phyloP scores from a whole-genome alignment of 2,113 vertebrate species.

The Eretmochelys imbricata region DNA sequence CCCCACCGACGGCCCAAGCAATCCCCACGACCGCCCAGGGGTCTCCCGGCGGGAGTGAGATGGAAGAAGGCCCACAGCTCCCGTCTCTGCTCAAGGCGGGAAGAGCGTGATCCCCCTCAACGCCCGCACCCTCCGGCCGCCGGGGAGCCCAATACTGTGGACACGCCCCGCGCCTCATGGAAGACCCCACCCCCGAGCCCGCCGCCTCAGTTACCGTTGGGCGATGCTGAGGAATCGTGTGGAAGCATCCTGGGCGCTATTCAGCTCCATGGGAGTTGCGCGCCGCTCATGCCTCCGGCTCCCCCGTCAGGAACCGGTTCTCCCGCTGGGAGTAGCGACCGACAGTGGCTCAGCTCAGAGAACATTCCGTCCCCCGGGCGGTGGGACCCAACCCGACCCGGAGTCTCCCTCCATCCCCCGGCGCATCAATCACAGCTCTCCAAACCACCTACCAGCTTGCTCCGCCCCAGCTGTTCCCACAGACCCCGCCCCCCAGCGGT shows the following conservation, averaged over 20 bases:
- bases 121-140: too few species aligned
- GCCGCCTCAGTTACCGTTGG: slow-evolving; percentile 75
- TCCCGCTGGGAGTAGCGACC: not conserved
- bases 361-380: not conserved
- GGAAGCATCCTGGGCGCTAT: slow-evolving; percentile 76
- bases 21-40: too few species aligned
- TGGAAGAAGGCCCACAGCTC: too few species aligned
- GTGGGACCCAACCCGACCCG: accelerated
- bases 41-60: too few species aligned
- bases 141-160: too few species aligned
- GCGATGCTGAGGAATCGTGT: slow-evolving; percentile 82
- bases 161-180: not conserved
- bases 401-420: accelerated
- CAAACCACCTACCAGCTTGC: not conserved
- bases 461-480: accelerated
- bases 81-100: not conserved
- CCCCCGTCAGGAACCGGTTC: not conserved
- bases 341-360: not conserved
- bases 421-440: not conserved
- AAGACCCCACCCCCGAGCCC: not conserved
- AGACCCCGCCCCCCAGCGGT: not conserved
- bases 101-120: too few species aligned
- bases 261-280: slow-evolving; percentile 67
- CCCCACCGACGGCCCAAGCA: not conserved
- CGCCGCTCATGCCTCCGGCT: not conserved